phyloP scores from a whole-genome alignment of 1,140 invertebrate genomes.

The Magallana angulata region DNA sequence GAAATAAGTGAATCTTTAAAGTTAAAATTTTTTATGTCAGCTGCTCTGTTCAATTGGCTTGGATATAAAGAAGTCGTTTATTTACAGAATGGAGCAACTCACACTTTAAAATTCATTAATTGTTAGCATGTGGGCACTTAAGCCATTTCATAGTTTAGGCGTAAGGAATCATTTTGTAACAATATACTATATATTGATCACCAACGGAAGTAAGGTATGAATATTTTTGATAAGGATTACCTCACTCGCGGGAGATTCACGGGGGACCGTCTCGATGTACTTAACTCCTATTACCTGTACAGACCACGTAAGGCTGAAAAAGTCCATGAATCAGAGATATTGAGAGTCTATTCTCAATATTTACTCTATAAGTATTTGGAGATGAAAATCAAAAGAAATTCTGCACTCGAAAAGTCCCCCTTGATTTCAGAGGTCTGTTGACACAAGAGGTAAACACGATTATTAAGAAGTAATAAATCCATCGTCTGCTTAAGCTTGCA shows the following conservation, averaged over 20 bases:
- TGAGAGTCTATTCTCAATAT: constrained; percentile 14
- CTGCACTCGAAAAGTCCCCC: constrained; percentile 26
- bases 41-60: too few species aligned
- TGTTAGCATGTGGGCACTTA: too few species aligned
- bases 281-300: not conserved
- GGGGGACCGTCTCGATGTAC: not conserved
- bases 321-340: not conserved
- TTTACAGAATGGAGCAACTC: too few species aligned
- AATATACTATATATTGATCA: too few species aligned
- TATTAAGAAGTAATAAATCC: constrained; percentile 3
- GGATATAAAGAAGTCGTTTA: too few species aligned
- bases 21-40: too few species aligned
- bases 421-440: not conserved
- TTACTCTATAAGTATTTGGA: constrained; percentile 29
- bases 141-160: too few species aligned
- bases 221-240: constrained; percentile 6
- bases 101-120: too few species aligned
- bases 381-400: constrained; percentile 35
- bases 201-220: too few species aligned
- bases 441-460: constrained; percentile 22
- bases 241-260: not conserved
- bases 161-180: too few species aligned
- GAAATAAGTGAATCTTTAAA: too few species aligned
- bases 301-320: not conserved
- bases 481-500: not conserved